Base-by-base conservation (phyloP, 2,797 vertebrate genomes). In the Masticophis lateralis region DNA sequence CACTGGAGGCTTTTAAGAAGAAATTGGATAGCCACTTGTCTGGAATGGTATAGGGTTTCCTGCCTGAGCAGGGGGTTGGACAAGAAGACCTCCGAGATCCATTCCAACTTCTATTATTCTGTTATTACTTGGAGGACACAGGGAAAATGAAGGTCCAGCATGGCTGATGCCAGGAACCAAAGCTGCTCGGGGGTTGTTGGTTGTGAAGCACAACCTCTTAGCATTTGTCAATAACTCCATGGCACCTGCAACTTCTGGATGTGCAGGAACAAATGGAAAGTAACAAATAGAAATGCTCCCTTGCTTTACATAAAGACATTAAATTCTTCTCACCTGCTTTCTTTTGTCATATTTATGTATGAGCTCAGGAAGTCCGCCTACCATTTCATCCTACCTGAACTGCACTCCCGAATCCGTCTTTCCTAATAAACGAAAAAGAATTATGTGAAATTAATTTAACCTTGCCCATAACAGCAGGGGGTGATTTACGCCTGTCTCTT, bases 401-500 rank as follows among this genome's bases (percentile, higher is more conserved):
- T 22, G 92, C 89, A 27, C 55, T 91, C 91, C 93, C 0, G 0
- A 16, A 93, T 60, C 69, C 92, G 18, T 59, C 91, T 79, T 59
- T 90, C 87, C 90, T 55, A 37, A 79, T 86, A 93, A 92, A 88
- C 47, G 69, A 88, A 32, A 86, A 91, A 28, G 60, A 53, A 94
- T 79, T 25, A 51, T 43, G 87, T 88, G 27, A 83, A 95, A 92
- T 92, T 66, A 91, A 93, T 92, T 94, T 47, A 18, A 47, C 90
- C 93, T 92, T 94, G 92, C 92, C 89, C 92, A 22, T 69, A 83
- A 91, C 89, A 91, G 92, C 28, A 25, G 57, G 93, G 66, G n/a
- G 53, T 94, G 86, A 94, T 96, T 96, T 96, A 94, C 89, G 95
- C 88, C 47, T 4, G 37, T 93, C 94, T 95, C 90, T 92, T 91